Percentiles rank a stretch among this genome's conserved stretches.
These are phyloP conservation scores for Leistus spinibarbis DNA, from an alignment of 2,888 invertebrate species.

Conservation along the genomic window DNA sequence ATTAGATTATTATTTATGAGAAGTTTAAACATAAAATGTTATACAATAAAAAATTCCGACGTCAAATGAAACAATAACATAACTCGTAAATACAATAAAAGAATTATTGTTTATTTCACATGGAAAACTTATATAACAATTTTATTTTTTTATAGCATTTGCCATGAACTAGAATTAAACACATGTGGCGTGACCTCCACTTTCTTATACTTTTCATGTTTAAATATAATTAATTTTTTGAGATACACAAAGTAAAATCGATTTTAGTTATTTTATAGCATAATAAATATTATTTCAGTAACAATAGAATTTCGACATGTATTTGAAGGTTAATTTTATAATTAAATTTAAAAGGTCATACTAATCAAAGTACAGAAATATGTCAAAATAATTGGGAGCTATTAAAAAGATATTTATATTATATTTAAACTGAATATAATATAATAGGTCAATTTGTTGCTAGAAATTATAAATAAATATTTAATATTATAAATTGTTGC, in stretches of 20 bases:
- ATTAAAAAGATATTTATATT: slow-evolving; percentile 2
- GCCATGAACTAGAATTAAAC: no score
- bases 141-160: no score
- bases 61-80: neutral
- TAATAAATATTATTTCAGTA: neutral
- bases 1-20: neutral
- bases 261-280: no score
- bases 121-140: neutral
- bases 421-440: neutral
- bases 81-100: no score
- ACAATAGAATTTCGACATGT: neutral
- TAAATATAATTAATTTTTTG: no score
- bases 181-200: no score
- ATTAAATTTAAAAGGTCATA: slow-evolving; percentile 3
- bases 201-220: no score
- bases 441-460: neutral
- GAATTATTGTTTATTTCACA: neutral
- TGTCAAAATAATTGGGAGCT: neutral
- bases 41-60: neutral
- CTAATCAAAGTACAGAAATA: neutral
- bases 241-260: no score
- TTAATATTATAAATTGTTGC: no score
- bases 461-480: neutral
- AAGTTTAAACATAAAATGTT: neutral
- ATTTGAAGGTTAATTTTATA: slow-evolving; percentile 12